These are phyloP conservation scores for Epinephelus cyanopodus DNA, from an alignment of 2,113 vertebrate genomes.

Conservation along the genomic window DNA sequence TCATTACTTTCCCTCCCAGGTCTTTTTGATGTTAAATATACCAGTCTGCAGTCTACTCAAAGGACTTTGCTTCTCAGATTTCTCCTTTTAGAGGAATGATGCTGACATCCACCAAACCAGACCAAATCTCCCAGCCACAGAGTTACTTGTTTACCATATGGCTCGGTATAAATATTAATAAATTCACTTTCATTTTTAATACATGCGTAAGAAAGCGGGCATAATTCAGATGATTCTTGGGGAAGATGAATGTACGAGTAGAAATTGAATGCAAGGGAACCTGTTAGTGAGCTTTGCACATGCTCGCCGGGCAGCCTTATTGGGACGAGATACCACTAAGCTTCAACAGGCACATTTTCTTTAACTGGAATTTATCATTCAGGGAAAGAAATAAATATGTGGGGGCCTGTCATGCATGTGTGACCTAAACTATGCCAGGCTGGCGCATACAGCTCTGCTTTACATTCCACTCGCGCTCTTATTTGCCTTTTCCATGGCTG, in stretches of 20 bases:
- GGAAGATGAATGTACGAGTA: conserved; percentile 26
- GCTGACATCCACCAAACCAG: conserved; percentile 52
- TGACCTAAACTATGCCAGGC: conserved; percentile 65
- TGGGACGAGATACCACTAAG: conserved; percentile 33
- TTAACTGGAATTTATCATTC: conserved; percentile 50
- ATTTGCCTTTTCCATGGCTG: conserved; percentile 76
- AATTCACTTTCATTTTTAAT: conserved; percentile 65
- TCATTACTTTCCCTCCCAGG: conserved; percentile 29
- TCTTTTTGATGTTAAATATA: conserved; percentile 60
- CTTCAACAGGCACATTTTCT: conserved; percentile 44
- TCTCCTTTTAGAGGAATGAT: conserved; percentile 32
- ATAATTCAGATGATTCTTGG: conserved; percentile 35
- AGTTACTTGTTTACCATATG: conserved; percentile 70
- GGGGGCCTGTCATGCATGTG: conserved; percentile 56
- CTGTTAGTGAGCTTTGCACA: conserved; percentile 27
- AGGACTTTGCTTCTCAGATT: conserved; percentile 43
- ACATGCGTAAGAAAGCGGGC: conserved; percentile 38
- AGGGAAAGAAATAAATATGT: conserved; percentile 19
- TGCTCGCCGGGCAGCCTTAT: conserved; percentile 16
- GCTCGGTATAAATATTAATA: conserved; percentile 64
- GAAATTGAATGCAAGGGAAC: conserved; percentile 34
- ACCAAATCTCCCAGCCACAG: conserved; percentile 58
- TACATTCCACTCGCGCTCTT: conserved; percentile 76
- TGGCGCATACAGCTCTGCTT: conserved; percentile 65
- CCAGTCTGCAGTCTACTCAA: conserved; percentile 42